These are phyloP conservation scores for Limnephilus rhombicus DNA, from an alignment of 2,888 invertebrate species.

Conservation along the genomic window DNA sequence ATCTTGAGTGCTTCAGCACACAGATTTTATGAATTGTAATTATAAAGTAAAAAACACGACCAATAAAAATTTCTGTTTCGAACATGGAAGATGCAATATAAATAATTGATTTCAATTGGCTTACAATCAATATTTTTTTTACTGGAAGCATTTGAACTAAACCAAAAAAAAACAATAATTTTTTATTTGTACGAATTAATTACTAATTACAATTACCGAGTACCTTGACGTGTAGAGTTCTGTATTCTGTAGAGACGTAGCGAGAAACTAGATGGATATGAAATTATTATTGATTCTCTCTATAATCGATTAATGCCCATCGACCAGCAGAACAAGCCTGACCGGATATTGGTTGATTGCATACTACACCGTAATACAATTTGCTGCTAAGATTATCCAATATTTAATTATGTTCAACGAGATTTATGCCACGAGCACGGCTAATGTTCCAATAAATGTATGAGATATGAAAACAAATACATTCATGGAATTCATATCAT, in stretches of 20 bases:
- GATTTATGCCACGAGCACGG: conserved; percentile 28
- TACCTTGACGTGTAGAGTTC: neutral
- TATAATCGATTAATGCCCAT: conserved; percentile 27
- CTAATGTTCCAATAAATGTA: conserved; percentile 15
- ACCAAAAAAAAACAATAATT: neutral
- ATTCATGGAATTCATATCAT: neutral
- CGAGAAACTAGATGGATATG: neutral
- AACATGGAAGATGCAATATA: neutral
- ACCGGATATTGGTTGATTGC: conserved; percentile 39
- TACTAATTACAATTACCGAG: neutral
- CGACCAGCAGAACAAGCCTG: neutral
- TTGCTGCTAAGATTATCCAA: conserved; percentile 30
- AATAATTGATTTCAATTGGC: neutral
- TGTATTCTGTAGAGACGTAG: neutral
- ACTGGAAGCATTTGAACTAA: neutral
- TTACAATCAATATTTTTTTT: neutral
- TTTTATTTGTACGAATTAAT: neutral
- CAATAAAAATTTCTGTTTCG: neutral
- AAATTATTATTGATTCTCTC: conserved; percentile 8
- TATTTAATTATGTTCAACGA: conserved; percentile 39
- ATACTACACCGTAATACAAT: conserved; percentile 27
- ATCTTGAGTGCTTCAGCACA: neutral
- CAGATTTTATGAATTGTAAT: neutral
- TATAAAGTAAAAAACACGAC: neutral
- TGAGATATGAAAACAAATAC: conserved; percentile 5